phyloP scores from a whole-genome alignment of 2,888 invertebrate species.

The Coleophora flavipennella region DNA sequence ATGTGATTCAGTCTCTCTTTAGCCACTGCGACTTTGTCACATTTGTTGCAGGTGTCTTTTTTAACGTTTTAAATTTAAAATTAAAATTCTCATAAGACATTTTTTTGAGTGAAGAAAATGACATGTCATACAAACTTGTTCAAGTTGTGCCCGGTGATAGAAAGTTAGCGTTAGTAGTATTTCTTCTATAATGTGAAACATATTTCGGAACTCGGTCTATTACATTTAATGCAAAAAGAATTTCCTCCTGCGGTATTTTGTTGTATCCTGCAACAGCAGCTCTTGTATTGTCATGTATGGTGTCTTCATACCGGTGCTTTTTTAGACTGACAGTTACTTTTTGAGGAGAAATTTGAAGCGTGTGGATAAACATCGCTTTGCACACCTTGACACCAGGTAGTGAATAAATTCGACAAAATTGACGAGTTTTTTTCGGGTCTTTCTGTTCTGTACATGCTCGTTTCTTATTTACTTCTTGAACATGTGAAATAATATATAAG shows the following conservation, averaged over 20 bases:
- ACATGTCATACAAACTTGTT: slow-evolving; percentile 6
- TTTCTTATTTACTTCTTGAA: slow-evolving; percentile 5
- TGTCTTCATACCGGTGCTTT: not conserved
- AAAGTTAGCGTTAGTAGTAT: slow-evolving; percentile 5
- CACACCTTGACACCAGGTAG: not conserved
- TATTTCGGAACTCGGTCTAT: slow-evolving; percentile 5
- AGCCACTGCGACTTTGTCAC: slow-evolving; percentile 4
- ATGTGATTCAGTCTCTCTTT: slow-evolving; percentile 7
- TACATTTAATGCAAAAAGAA: slow-evolving; percentile 1
- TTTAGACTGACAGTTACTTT: slow-evolving; percentile 1
- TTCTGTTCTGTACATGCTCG: not conserved
- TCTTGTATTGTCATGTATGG: not conserved
- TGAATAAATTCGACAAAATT: slow-evolving; percentile 2
- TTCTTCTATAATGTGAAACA: slow-evolving; percentile 8
- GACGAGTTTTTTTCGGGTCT: not conserved
- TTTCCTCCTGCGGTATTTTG: not conserved
- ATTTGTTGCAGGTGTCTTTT: slow-evolving; percentile 10
- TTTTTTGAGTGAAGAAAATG: slow-evolving; percentile 9
- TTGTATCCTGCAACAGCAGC: not conserved
- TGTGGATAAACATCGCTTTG: slow-evolving; percentile 4
- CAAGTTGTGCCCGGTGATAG: slow-evolving; percentile 4
- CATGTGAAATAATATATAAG: slow-evolving; percentile 9
- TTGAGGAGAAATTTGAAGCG: slow-evolving; percentile 4
- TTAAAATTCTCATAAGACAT: slow-evolving; percentile 14
- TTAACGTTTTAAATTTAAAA: slow-evolving; percentile 8